Conservation (phyloP, 2,113 vertebrate species). For the Plecturocebus donacophilus region DNA sequence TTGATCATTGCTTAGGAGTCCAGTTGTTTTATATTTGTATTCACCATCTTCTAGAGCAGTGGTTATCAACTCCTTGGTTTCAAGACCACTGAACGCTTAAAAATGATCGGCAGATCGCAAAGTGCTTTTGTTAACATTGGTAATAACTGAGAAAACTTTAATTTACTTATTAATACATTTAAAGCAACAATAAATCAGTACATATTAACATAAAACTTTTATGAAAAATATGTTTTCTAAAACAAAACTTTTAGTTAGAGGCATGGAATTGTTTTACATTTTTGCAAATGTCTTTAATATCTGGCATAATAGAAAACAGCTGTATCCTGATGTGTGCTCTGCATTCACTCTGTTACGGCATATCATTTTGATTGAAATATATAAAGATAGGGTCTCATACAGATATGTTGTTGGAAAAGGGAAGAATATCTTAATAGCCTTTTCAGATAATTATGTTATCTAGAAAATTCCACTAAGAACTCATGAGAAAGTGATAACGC, state of each 20-base stretch:
- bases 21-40: neutral
- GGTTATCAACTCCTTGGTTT: neutral
- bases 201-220: neutral
- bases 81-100: neutral
- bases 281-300: slow-evolving; percentile 1
- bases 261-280: neutral
- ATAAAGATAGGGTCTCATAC: neutral
- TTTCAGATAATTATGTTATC: neutral
- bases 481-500: neutral
- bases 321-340: neutral
- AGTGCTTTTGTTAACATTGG: neutral
- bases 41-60: neutral
- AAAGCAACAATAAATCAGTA: neutral
- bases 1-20: neutral
- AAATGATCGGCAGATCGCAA: neutral
- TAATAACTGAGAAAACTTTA: neutral
- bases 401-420: neutral
- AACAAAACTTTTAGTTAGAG: neutral
- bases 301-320: slow-evolving; percentile 42
- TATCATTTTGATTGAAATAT: slow-evolving; percentile 28
- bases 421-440: neutral
- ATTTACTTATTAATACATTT: neutral
- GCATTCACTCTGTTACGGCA: slow-evolving; percentile 1
- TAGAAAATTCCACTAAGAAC: slow-evolving; percentile 30
- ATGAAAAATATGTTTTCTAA: slow-evolving; percentile 27